Percentiles rank a stretch among this genome's conserved stretches.
Evolutionary conservation across 2,797 vertebrate genomes (phyloP).

Genomic region (Lutjanus campechanus): DNA sequence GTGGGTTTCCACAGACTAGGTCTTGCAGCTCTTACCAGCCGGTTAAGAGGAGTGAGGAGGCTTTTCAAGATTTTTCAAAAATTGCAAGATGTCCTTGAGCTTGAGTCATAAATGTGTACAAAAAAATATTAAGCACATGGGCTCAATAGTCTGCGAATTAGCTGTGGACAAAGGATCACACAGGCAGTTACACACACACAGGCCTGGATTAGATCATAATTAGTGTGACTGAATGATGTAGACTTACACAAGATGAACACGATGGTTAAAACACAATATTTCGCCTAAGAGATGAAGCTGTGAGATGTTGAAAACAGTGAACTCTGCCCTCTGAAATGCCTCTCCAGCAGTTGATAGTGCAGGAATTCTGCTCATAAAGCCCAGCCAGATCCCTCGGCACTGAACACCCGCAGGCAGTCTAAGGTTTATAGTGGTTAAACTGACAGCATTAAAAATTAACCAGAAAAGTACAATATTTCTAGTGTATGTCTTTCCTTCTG

Average conservation of each 20-base stretch:
- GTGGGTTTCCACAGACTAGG: no score
- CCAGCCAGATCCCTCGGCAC: neutral
- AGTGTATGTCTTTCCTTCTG: constrained; percentile 18
- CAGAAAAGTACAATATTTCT: constrained; percentile 39
- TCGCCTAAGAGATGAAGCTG: neutral
- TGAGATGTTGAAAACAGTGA: neutral
- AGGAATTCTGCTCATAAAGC: constrained; percentile 18
- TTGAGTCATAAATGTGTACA: no score
- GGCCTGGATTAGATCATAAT: neutral
- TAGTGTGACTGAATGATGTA: neutral
- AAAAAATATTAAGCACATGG: no score
- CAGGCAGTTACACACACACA: no score
- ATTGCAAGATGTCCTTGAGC: no score
- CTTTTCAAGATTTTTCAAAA: no score
- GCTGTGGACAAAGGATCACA: no score
- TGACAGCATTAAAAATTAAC: constrained; percentile 51
- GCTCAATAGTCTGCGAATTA: no score
- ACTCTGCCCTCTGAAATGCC: constrained; percentile 10
- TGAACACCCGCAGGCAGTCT: constrained; percentile 13
- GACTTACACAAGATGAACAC: neutral
- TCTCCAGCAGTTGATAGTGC: neutral
- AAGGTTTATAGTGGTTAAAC: constrained; percentile 37
- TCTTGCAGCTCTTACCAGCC: no score
- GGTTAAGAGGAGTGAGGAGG: no score
- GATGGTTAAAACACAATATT: constrained; percentile 3